phyloP scores from a whole-genome alignment of 2,113 vertebrate genomes.

The Stomatorhinus ivindoensis region DNA sequence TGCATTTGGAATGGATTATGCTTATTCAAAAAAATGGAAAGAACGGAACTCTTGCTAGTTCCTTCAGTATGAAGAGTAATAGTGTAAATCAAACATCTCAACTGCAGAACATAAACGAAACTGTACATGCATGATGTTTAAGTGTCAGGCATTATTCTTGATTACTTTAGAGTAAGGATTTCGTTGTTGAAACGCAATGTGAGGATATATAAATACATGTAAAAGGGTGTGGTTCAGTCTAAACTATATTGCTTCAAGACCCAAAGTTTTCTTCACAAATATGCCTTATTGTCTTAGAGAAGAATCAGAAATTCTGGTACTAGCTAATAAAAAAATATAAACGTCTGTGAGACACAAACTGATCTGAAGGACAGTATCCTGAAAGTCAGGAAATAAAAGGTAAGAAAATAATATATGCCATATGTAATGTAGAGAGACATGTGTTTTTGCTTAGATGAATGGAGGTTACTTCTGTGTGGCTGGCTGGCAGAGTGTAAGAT shows the following conservation, averaged over 20 bases:
- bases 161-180: neutral
- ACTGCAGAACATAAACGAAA: neutral
- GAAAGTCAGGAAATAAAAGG: conserved; percentile 5
- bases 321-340: neutral
- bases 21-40: neutral
- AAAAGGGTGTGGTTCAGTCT: neutral
- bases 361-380: neutral
- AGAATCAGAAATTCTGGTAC: neutral
- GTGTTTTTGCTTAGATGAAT: conserved; percentile 9
- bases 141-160: neutral
- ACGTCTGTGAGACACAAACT: neutral
- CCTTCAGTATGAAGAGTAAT: neutral
- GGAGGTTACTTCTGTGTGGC: neutral
- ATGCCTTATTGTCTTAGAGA: neutral
- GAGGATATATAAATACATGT: neutral
- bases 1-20: neutral
- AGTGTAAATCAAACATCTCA: neutral
- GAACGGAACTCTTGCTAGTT: neutral
- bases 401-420: conserved; percentile 2
- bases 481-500: neutral
- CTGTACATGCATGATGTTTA: neutral
- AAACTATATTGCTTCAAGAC: neutral
- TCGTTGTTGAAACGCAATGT: neutral
- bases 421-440: neutral
- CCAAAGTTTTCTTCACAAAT: neutral